phyloP scores from a whole-genome alignment of 2,113 vertebrate genomes.

The Tapirus terrestris region DNA sequence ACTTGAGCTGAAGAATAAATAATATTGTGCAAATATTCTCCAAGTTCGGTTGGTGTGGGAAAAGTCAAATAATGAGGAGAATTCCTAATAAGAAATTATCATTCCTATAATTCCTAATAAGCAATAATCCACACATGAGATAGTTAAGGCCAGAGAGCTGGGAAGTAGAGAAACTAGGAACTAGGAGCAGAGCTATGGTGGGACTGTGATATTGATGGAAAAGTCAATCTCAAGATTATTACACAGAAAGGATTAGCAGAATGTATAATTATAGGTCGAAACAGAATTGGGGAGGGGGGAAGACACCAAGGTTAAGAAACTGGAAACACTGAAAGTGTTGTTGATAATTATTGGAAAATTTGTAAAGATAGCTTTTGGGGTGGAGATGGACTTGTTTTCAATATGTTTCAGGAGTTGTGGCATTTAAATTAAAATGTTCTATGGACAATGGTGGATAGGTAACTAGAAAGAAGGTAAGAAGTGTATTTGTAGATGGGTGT shows the following conservation, averaged over 20 bases:
- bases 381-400: background rate
- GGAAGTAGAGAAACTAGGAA: background rate
- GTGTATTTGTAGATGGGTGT: background rate
- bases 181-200: background rate
- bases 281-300: background rate
- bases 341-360: background rate
- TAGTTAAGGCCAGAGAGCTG: background rate
- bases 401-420: background rate
- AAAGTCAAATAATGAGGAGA: background rate
- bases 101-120: background rate
- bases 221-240: constrained; percentile 1
- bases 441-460: background rate
- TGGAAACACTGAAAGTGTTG: constrained; percentile 4
- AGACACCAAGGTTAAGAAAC: background rate
- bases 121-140: background rate
- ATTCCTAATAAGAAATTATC: background rate
- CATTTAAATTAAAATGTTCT: background rate
- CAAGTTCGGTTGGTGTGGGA: background rate
- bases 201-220: background rate
- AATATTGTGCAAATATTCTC: constrained; percentile 1
- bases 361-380: background rate
- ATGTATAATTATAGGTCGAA: constrained; percentile 14
- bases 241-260: background rate
- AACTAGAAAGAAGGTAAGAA: background rate
- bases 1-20: constrained; percentile 20